Evolutionary conservation across 2,797 vertebrate species (phyloP), one percentile per base, ranked within the genome.

Genomic region (Rhadinocentrus ornatus): DNA sequence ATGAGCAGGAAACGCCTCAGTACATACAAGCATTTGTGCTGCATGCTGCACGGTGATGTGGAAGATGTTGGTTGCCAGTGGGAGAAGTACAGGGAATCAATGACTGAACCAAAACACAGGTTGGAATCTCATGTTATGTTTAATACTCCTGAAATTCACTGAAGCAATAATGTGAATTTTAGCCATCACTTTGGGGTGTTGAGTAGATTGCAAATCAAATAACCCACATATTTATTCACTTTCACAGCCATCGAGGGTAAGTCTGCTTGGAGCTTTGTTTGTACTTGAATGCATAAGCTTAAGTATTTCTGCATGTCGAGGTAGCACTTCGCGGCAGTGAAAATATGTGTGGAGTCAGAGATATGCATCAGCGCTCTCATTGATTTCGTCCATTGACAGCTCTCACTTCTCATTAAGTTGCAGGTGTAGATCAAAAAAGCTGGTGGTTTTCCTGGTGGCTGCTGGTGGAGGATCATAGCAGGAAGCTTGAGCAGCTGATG

Each of bases 331-430:
- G n/a, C 1, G 8, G 56, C 53, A 75, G 44, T 4, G 5, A 31
- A 59, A 35, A 4, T 48, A 12, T 54, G 18, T 22, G 37, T n/a
- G 12, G 66, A 58, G 67, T 61, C 61, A 67, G 75, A 69, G 64
- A 78, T 66, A 61, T 70, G 70, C 79, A 59, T 53, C 62, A 60
- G 31, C 31, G 2, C 16, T 10, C 27, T 24, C 65, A 83, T 91
- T 48, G 78, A 91, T 88, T 59, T 12, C 10, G 20, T 27, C 48
- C 71, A 88, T 83, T 89, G 88, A 71, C 65, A 72, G 59, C 82
- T 66, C 77, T 88, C 80, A 69, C 75, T 75, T 83, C 75, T 87
- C 77, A 86, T 88, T 88, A 88, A 81, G 62, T 63, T 22, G 2
- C 63, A n/a, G 58, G 37, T 74, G 79, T 89, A 77, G 75, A 73